A percentile compares a stretch with the other conserved stretches of the same genome.
Evolutionary conservation across 2,113 vertebrate species (phyloP).

Genomic region (Triplophysa siluroides): DNA sequence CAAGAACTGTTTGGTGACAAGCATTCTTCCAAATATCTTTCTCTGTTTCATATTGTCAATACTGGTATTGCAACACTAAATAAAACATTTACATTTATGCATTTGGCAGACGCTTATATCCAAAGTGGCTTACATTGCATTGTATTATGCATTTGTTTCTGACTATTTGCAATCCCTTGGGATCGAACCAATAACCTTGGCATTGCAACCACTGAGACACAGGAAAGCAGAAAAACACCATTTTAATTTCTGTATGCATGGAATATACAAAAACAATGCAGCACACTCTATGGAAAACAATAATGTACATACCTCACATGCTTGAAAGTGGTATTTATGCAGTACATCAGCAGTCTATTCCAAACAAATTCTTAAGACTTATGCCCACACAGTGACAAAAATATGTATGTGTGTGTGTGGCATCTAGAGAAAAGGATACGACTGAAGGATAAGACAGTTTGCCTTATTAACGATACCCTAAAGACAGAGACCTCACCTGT

Average conservation of each 20-base stretch:
- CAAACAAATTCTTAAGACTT: not conserved
- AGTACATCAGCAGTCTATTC: not conserved
- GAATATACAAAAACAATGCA: not conserved
- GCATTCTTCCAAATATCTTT: too few relatives aligned
- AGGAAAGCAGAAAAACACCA: not conserved
- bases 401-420: not conserved
- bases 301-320: not conserved
- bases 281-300: not conserved
- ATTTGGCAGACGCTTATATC: too few relatives aligned
- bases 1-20: too few relatives aligned
- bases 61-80: too few relatives aligned
- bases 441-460: not conserved
- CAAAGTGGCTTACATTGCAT: too few relatives aligned
- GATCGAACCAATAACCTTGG: too few relatives aligned
- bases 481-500: not conserved
- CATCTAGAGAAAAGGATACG: conserved; percentile 4
- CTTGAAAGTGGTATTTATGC: too few relatives aligned
- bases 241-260: not conserved
- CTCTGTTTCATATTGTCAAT: too few relatives aligned
- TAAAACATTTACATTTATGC: too few relatives aligned
- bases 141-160: too few relatives aligned
- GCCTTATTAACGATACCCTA: conserved; percentile 7
- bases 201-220: too few relatives aligned
- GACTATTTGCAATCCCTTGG: too few relatives aligned
- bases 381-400: not conserved